Conservation (phyloP, 2,113 vertebrate genomes). For the Sula dactylatra region DNA sequence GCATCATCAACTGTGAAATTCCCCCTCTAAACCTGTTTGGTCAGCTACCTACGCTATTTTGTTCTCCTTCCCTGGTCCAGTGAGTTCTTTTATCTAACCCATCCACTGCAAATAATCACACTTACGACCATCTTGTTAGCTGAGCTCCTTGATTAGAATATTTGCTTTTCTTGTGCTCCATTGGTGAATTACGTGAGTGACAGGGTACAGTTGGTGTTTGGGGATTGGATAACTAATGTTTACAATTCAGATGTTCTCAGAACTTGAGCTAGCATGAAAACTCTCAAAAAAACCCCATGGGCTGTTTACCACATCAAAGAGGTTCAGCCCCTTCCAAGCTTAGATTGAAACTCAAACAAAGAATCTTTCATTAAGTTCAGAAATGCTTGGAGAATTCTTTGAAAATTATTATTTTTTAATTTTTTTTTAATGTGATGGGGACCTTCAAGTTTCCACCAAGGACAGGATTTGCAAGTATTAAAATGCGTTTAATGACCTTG, state of each 20-base stretch:
- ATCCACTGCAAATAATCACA: constrained; percentile 65
- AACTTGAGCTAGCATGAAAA: constrained; percentile 59
- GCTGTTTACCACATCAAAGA: constrained; percentile 66
- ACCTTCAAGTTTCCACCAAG: not conserved
- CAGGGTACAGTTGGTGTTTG: not conserved
- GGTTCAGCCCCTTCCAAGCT: constrained; percentile 11
- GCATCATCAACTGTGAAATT: constrained; percentile 15
- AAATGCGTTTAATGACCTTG: not conserved
- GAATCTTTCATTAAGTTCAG: constrained; percentile 39
- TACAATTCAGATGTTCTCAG: constrained; percentile 58
- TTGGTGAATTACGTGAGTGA: constrained; percentile 46
- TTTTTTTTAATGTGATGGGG: not conserved
- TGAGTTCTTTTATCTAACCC: constrained; percentile 63
- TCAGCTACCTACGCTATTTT: constrained; percentile 42
- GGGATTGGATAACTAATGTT: constrained; percentile 28
- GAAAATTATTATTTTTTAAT: not conserved
- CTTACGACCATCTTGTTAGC: not conserved
- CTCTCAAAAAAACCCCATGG: not conserved
- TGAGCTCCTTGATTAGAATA: constrained; percentile 26
- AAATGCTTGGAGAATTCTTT: constrained; percentile 19
- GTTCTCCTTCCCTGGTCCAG: constrained; percentile 44
- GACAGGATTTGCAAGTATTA: not conserved
- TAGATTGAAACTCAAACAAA: constrained; percentile 56
- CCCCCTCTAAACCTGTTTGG: constrained; percentile 50
- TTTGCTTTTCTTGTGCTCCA: constrained; percentile 57